Base-by-base conservation (phyloP, 2,888 invertebrate species). In the Drosophila kambysellisi region DNA sequence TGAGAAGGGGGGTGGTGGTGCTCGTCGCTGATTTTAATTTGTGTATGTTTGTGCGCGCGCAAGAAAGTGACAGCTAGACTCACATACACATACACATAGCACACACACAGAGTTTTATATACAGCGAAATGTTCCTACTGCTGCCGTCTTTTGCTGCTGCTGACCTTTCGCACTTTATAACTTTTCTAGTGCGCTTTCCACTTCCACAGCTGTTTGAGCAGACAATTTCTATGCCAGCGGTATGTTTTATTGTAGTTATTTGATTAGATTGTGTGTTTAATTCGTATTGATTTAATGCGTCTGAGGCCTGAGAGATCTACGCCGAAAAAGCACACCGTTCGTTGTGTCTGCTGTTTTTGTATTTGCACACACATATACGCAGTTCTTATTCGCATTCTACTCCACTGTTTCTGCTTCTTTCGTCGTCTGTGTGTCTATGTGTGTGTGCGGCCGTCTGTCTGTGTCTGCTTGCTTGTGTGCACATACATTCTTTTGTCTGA, bases 141-240 rank as follows among this genome's bases (percentile, higher is more conserved):
- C 65, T 41, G 64, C 56, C 29, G 54, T 54, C 53, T 33, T 32
- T 50, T 51, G 61, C 66, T 71, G 58, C 74, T 68, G 92, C 92
- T 91, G 91, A 91, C 92, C 92, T 92, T 92, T 92, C 86, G 76
- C 86, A 92, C 89, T 92, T 91, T 86, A 77, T 90, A 82, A 82
- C 79, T 87, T 90, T 90, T 81, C 76, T 79, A 61, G 67, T 78
- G 72, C 74, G 78, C 75, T 81, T 76, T 76, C 73, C 79, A 79
- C 75, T 73, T 62, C 70, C 71, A 70, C 87, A 81, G 83, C 82
- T 83, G 83, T 79, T 88, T 48, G 56, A 68, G 62, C 64, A 78
- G 46, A 46, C 72, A 71, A 80, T 62, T 71, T 56, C 12, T 46
- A 43, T 58, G 30, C 33, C 33, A 74, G 58, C 43, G 54, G 32